These are phyloP conservation scores for Venturia canescens DNA, from an alignment of 1,140 invertebrate genomes.

Conservation along the genomic window DNA sequence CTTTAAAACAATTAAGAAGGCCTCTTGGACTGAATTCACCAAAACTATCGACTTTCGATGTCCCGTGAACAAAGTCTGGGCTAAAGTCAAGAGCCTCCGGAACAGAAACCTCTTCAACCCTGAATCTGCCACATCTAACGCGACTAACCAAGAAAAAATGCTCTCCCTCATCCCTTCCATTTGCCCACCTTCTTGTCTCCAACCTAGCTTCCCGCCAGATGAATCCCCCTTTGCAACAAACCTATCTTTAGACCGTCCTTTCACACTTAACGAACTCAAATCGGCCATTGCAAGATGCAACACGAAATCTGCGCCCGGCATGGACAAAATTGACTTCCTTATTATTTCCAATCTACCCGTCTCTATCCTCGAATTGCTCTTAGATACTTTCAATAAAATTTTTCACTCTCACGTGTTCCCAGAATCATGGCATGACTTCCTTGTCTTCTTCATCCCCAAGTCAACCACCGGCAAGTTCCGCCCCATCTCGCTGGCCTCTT, in stretches of 20 bases:
- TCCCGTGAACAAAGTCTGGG: background rate
- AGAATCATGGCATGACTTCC: background rate
- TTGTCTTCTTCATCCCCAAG: constrained; percentile 6
- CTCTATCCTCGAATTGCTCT: background rate
- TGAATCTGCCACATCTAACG: background rate
- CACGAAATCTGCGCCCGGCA: background rate
- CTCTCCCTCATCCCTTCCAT: background rate
- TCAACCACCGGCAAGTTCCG: background rate
- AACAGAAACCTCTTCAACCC: background rate
- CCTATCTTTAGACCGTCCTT: background rate
- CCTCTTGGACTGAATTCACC: background rate
- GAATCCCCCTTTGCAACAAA: background rate
- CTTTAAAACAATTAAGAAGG: background rate
- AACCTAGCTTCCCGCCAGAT: background rate
- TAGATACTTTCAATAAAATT: background rate
- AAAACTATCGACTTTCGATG: background rate
- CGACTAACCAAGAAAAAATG: background rate
- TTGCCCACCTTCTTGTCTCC: constrained; percentile 22
- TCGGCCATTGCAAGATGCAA: background rate
- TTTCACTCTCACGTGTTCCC: background rate
- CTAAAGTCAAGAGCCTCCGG: background rate
- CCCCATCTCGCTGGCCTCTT: background rate
- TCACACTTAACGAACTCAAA: background rate
- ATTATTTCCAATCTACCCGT: background rate
- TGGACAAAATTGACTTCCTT: background rate